Base-by-base conservation (phyloP, 2,113 vertebrate species). In the Laticauda colubrina region DNA sequence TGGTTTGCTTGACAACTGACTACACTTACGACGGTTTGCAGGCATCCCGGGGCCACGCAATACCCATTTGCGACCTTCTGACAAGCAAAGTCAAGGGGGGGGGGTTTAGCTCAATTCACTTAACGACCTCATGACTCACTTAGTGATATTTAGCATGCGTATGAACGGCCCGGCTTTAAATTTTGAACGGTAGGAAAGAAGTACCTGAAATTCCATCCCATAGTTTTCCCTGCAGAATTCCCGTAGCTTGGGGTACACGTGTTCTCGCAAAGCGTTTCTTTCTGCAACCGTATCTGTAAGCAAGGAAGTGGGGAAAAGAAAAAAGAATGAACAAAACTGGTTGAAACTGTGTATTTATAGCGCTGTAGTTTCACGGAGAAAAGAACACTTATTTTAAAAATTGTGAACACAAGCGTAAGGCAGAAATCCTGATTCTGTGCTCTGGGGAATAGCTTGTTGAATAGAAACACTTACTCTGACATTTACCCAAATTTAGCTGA, bases 191-290 rank as follows among this genome's bases (percentile, higher is more conserved):
- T 15, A 57, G 26, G 0, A 3, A 94, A 91, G 59, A 51, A 43
- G 59, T 98, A 99, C 99, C 99, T 99, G 99, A 97, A 99, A 99
- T 97, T 99, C 99, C 97, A 99, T 97, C 86, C 99, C 99, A 95
- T 99, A 99, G 97, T 99, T 99, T 97, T 99, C 99, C 97, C 99
- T 98, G 98, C 99, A 99, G 98, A 99, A 99, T 98, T 99, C 99
- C 95, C 99, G 98, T 93, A 99, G 97, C 95, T 99, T 99, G 90
- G 99, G 99, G 96, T 99, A 99, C 85, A 99, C 98, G 5, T 99
- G 99, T 96, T 99, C 99, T 97, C 98, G 98, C 69, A 99, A 97
- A 8, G 99, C 98, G 0, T 98, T 99, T 95, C 99, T 98, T 98
- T 99, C 99, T 81, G 99, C 99, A 96, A 98, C 98, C 7, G 99